phyloP scores from a whole-genome alignment of 2,113 vertebrate genomes.

The Brachionichthys hirsutus region DNA sequence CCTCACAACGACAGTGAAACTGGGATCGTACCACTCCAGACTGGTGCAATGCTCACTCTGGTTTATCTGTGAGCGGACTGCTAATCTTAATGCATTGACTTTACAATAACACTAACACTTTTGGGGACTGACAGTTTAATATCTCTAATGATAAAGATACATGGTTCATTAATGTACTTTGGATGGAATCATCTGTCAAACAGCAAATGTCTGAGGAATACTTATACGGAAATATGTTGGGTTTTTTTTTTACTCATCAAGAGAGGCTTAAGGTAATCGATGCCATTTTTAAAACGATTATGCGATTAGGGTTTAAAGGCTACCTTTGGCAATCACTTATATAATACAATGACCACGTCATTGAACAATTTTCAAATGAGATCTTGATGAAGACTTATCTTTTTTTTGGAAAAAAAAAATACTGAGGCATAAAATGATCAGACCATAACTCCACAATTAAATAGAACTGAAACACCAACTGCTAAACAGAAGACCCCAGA shows the following conservation, averaged over 20 bases:
- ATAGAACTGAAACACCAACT: no score
- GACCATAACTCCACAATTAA: no score
- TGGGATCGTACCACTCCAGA: constrained; percentile 7
- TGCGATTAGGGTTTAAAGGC: constrained; percentile 1
- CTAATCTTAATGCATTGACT: constrained; percentile 18
- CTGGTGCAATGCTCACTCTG: constrained; percentile 7
- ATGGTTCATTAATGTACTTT: constrained; percentile 11
- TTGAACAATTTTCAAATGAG: neutral
- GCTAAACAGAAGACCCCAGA: no score
- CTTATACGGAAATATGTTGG: constrained; percentile 34
- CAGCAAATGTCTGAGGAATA: constrained; percentile 18
- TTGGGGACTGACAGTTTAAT: constrained; percentile 25
- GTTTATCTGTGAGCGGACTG: constrained; percentile 8
- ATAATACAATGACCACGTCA: constrained; percentile 1
- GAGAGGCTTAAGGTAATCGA: constrained; percentile 18
- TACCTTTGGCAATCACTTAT: neutral
- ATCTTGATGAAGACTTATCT: neutral
- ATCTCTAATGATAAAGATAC: constrained; percentile 29
- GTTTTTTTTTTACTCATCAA: constrained; percentile 8
- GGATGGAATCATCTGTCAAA: constrained; percentile 31
- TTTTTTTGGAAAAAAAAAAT: no score
- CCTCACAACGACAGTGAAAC: constrained; percentile 39
- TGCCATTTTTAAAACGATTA: neutral
- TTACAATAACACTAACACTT: constrained; percentile 11
- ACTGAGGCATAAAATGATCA: no score